Base-by-base conservation (phyloP, 2,888 invertebrate species). In the Sarcophaga rosellei region DNA sequence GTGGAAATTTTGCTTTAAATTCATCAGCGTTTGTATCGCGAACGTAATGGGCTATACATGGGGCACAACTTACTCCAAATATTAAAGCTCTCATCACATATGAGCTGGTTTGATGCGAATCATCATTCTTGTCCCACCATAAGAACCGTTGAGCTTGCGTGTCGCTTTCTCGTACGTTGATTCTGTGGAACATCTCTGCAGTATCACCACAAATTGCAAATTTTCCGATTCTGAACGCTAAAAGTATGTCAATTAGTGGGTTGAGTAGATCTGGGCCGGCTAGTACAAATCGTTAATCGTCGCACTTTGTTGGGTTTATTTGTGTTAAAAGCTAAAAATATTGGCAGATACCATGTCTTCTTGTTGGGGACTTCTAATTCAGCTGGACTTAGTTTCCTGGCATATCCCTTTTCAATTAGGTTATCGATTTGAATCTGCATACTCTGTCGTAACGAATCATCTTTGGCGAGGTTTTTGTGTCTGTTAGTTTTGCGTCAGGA, bases 111-210 rank as follows among this genome's bases (percentile, higher is more conserved):
- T 62, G 21, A 73, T n/a, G 25, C 81, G 69, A 81, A 81, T 75
- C 5, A 68, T 81, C 23, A 2, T 45, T 35, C 11, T 21, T 62
- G 44, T 74, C 74, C 20, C 59, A 74, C 74, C 62, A 74, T 63
- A 74, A 45, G 62, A 74, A 74, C 17, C 74, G 62, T 35, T 86
- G 84, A 8, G 78, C 84, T 2, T 88, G 88, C 84, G 86, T 84
- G 63, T 87, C 85, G 12, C 75, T 59, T 20, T 85, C 70, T 10
- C 82, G n/a, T 0, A 88, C 85, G n/a, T 80, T 81, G 6, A 87
- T 74, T 65, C 79, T 83, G 53, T 88, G 87, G 66, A 88, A 88
- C 81, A 88, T 88, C 23, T 88, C 87, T 0, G 85, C 81, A 5
- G 88, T 88, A 57, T 88, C 84, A 2, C 81, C 87, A 25, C 76